Conservation (phyloP, 2,797 vertebrate genomes). For the Xiphorhynchus erythropygius region DNA sequence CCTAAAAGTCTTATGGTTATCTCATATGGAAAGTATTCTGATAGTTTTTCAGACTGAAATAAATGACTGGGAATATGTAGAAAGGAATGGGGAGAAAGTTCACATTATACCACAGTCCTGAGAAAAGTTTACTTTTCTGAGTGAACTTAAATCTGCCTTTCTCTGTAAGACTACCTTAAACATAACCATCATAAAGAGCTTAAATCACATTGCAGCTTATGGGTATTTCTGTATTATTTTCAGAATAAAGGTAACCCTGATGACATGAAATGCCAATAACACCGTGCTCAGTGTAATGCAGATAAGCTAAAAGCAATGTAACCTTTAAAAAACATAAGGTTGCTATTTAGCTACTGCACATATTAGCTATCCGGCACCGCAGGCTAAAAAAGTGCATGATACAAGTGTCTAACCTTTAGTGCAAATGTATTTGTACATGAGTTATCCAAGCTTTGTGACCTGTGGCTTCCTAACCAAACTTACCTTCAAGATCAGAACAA, state of each 20-base stretch:
- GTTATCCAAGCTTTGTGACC: not conserved
- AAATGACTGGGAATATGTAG: not conserved
- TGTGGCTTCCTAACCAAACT: not conserved
- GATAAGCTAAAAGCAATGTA: constrained; percentile 32
- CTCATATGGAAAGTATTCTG: not conserved
- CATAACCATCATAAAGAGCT: not conserved
- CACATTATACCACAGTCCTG: not conserved
- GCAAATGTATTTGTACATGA: not conserved
- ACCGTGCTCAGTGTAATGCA: not conserved
- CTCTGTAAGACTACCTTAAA: not conserved
- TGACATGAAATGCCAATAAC: constrained; percentile 32
- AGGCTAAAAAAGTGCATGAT: not conserved
- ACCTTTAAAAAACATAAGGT: constrained; percentile 29
- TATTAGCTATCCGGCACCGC: not conserved
- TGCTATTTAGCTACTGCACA: constrained; percentile 25
- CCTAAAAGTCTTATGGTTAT: not conserved
- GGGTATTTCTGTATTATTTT: constrained; percentile 24
- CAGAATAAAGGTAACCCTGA: constrained; percentile 19
- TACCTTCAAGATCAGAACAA: not conserved
- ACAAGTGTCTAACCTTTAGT: constrained; percentile 20
- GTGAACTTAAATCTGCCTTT: constrained; percentile 21
- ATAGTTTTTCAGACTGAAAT: not conserved
- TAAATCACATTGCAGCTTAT: not conserved
- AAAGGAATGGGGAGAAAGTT: not conserved
- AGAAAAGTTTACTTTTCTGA: constrained; percentile 5